Evolutionary conservation across 2,113 vertebrate genomes (phyloP), one percentile per base, ranked within the genome.

Genomic region (Nicator chloris): DNA sequence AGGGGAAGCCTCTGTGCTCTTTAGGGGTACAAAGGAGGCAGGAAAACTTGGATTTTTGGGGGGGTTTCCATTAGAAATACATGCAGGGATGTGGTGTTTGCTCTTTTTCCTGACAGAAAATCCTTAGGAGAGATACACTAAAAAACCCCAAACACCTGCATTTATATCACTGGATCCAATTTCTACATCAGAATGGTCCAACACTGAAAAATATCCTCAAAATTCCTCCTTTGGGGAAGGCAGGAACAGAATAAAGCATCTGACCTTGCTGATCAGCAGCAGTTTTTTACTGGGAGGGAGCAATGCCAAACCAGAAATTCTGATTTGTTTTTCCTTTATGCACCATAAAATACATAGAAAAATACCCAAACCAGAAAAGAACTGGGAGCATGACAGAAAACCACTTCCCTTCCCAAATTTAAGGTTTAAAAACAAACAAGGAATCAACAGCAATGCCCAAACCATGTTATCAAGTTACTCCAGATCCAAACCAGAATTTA

Each of bases 331-430:
- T 26, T 82, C 20, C 72, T 72, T 35, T 20, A 28, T 35, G n/a
- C 7, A 8, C 51, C 39, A 44, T 54, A 51, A 91, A 70, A 71
- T 69, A 66, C 4, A 51, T 12, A 16, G 76, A 84, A 68, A 88
- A 61, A n/a, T 3, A 68, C 33, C 39, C 49, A 82, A 86, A 75
- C 42, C 59, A 86, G 60, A 69, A 12, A 61, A 92, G 31, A 86
- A 73, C 16, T 35, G 73, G 37, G 40, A 82, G 14, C 45, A 57
- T 7, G 68, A 69, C 28, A 80, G 39, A 49, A 95, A 94, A 73
- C 90, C 93, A 88, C 88, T 88, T 92, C 89, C 89, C 73, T 82
- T 78, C 70, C 75, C 59, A 69, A 91, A 82, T 84, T 23, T 24
- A 50, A 57, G 54, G 37, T 82, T 92, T 92, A 14, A 91, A 91